Evolutionary conservation across 2,888 invertebrate genomes (phyloP).

Genomic region (Esperia sulphurella): DNA sequence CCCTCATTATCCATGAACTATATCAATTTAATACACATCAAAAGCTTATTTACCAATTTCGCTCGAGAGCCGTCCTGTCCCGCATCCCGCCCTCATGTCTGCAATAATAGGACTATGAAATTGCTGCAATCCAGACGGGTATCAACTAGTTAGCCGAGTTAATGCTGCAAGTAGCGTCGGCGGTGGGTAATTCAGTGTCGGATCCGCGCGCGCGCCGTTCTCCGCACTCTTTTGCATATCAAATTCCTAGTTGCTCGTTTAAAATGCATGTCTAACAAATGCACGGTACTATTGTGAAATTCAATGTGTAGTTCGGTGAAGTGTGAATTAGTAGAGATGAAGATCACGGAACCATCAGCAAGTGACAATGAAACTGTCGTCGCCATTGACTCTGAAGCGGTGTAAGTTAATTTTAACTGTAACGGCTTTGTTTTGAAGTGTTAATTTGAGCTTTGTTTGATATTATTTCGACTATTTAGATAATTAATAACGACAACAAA

Average conservation of each 20-base stretch:
- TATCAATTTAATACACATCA: slow-evolving; percentile 28
- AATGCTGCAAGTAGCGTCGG: slow-evolving; percentile 37
- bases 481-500: too few species aligned
- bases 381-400: slow-evolving; percentile 1
- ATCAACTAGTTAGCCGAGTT: slow-evolving; percentile 62
- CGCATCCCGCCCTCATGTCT: slow-evolving; percentile 54
- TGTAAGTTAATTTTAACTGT: background rate
- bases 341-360: slow-evolving; percentile 49
- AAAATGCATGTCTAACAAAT: background rate
- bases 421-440: too few species aligned
- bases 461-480: too few species aligned
- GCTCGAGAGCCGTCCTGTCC: slow-evolving; percentile 59
- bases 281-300: background rate
- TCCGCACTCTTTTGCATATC: slow-evolving; percentile 20
- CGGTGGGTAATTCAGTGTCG: slow-evolving; percentile 25
- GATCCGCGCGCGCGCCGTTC: slow-evolving; percentile 37
- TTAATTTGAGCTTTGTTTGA: too few species aligned
- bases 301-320: background rate
- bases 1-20: background rate
- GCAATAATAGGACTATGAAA: slow-evolving; percentile 61
- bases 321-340: slow-evolving; percentile 34
- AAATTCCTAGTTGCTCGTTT: background rate
- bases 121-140: slow-evolving; percentile 64
- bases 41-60: slow-evolving; percentile 56
- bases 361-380: slow-evolving; percentile 24